These are phyloP conservation scores for Sus scrofa DNA, from an alignment of 2,113 vertebrate genomes.

Conservation along the genomic window DNA sequence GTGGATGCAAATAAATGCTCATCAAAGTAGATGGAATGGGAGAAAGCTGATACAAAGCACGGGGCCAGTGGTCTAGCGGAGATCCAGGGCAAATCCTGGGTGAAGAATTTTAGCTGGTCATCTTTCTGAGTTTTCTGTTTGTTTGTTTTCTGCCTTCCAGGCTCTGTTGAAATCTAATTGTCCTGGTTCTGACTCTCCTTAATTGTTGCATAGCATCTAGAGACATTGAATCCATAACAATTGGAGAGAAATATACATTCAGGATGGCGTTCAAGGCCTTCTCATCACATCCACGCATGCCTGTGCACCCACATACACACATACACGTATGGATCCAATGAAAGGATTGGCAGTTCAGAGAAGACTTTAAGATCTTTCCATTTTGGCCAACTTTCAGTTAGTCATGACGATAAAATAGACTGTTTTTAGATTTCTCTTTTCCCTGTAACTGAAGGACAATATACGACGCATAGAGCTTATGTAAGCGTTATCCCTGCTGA, in stretches of 20 bases:
- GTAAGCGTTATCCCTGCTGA: conserved; percentile 64
- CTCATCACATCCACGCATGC: not conserved
- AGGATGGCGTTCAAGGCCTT: not conserved
- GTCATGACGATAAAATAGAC: not conserved
- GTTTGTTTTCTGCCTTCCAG: not conserved
- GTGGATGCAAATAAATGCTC: not conserved
- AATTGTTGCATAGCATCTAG: not conserved
- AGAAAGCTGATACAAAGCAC: not conserved
- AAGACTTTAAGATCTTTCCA: conserved; percentile 4
- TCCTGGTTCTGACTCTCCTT: not conserved
- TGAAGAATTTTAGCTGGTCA: not conserved
- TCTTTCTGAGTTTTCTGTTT: not conserved
- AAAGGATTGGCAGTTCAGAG: not conserved
- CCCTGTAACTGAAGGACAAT: conserved; percentile 57
- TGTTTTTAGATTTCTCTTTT: conserved; percentile 44
- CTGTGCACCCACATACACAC: too few species aligned
- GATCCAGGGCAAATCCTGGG: not conserved
- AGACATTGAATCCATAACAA: not conserved
- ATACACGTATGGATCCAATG: not conserved
- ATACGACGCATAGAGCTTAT: conserved; percentile 72
- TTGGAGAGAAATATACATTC: not conserved
- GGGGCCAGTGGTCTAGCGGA: not conserved
- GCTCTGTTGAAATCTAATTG: not conserved
- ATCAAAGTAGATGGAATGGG: not conserved
- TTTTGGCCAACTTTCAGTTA: not conserved